Evolutionary conservation across 2,797 vertebrate genomes (phyloP).

Genomic region (Coilia nasus): DNA sequence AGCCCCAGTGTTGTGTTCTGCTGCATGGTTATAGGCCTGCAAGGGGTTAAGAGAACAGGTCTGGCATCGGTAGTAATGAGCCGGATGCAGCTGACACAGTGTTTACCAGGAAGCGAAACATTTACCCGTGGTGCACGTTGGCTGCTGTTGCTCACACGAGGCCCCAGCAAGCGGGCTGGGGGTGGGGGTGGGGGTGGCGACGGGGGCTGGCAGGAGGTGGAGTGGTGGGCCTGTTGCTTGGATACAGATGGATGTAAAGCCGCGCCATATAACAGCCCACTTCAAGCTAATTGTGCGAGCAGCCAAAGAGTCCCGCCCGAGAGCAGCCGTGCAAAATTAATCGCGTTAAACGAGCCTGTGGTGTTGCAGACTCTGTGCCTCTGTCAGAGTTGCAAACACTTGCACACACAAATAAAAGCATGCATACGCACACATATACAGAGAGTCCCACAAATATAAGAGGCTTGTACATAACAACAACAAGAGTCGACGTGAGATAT

Average conservation of each 20-base stretch:
- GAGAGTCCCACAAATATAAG: not conserved
- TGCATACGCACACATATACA: not conserved
- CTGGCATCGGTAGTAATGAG: not conserved
- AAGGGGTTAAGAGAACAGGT: not conserved
- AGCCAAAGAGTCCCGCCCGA: slow-evolving; percentile 46
- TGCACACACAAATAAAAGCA: not conserved
- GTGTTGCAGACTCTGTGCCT: slow-evolving; percentile 40
- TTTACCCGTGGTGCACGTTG: slow-evolving; percentile 5
- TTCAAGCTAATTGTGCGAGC: slow-evolving; percentile 59
- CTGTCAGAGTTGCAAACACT: not conserved
- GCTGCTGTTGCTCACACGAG: slow-evolving; percentile 31
- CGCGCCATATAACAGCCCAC: slow-evolving; percentile 48
- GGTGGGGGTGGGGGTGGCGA: slow-evolving; percentile 48
- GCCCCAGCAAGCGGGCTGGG: slow-evolving; percentile 35
- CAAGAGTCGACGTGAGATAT: too few species aligned
- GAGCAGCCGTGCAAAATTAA: slow-evolving; percentile 56
- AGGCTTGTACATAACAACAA: too few species aligned
- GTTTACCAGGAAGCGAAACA: slow-evolving; percentile 16
- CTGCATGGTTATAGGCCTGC: not conserved
- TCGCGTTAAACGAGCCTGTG: slow-evolving; percentile 40
- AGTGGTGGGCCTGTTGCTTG: slow-evolving; percentile 55
- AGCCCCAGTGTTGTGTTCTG: not conserved
- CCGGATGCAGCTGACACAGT: slow-evolving; percentile 3
- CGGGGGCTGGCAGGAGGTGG: slow-evolving; percentile 30
- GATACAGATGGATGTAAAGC: slow-evolving; percentile 62